A percentile compares a stretch with the other conserved stretches of the same genome.
phyloP scores from a whole-genome alignment of 2,113 vertebrate species.

The Calypte anna region DNA sequence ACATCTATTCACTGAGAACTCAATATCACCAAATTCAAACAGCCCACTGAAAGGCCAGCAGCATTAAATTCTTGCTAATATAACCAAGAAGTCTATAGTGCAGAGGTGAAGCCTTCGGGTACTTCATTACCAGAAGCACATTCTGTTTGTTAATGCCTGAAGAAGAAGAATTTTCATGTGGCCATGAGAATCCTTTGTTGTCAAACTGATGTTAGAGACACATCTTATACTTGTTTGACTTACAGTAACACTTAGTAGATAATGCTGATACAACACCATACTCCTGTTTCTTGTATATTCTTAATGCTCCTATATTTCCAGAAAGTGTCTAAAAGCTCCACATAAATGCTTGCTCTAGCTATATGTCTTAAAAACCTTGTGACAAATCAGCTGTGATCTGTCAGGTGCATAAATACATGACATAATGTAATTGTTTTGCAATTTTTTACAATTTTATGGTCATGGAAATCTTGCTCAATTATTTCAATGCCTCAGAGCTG shows the following conservation, averaged over 20 bases:
- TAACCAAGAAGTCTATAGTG: background rate
- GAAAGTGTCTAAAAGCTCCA: background rate
- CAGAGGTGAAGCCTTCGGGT: background rate
- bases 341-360: background rate
- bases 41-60: background rate
- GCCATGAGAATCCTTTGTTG: background rate
- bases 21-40: background rate
- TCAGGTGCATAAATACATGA: background rate
- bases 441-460: background rate
- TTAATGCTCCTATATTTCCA: background rate
- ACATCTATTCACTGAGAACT: background rate
- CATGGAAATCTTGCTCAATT: constrained; percentile 40
- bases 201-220: background rate
- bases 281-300: background rate
- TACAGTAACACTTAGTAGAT: background rate
- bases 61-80: background rate
- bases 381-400: background rate
- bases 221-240: background rate
- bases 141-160: background rate
- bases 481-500: constrained; percentile 47
- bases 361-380: background rate
- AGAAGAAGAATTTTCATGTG: background rate
- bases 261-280: background rate
- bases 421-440: background rate
- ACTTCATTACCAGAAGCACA: background rate